Base-by-base conservation (phyloP, 2,797 vertebrate species). In the Chromobotia macracanthus region DNA sequence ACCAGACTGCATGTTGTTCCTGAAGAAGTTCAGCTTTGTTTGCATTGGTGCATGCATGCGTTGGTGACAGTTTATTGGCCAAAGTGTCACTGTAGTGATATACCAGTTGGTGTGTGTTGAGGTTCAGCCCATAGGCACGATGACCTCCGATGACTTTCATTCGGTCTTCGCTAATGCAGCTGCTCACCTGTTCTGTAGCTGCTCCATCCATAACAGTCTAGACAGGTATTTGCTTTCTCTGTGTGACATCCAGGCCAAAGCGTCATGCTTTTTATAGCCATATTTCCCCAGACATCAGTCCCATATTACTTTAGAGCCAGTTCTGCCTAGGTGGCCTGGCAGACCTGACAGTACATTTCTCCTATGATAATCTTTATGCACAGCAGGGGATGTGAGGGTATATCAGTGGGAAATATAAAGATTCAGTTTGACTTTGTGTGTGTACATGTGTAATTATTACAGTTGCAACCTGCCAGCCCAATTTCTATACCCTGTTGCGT, bases 201-300 rank as follows among this genome's bases (percentile, higher is more conserved):
- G 72, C 31, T 66, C 16, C 61, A 2, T 73, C 31, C 19, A 56
- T 72, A 38, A 81, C 21, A 53, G 78, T 84, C 78, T 81, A 81
- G 75, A 82, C 78, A 19, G 78, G 48, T 71, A 72, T 35, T 31
- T 31, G 61, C 10, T 11, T 44, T 31, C 72, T 69, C 56, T 35
- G 21, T 71, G 41, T 72, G 56, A 71, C 68, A 21, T 46, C 25
- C 18, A 44, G 38, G 65, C 60, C 7, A 9, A 73, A 68, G 63
- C 1, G 6, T 75, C 25, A 3, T 68, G 64, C 12, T 73, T 67
- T 84, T 80, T 58, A 35, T 77, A 4, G 46, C 11, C n/a, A 8
- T 81, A 69, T 76, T 15, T 63, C 50, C 46, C 9, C 74, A 51
- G 50, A 51, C 61, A 68, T 44, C 25, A 68, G 72, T 6, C 19